Conservation (phyloP, 2,888 invertebrate species). For the Ligdia adustata region DNA sequence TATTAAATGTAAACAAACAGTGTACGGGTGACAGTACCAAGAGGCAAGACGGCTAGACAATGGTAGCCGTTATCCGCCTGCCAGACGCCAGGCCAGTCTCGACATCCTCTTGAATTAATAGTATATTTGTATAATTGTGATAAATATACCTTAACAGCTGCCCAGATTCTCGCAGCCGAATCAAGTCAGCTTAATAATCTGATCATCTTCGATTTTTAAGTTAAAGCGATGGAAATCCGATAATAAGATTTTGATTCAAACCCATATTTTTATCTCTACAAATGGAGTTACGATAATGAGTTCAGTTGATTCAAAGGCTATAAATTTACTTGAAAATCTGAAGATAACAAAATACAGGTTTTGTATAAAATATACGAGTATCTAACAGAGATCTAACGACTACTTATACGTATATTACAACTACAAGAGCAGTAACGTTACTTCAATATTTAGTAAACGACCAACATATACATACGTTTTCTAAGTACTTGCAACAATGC, state of each 20-base stretch:
- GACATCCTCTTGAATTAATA: constrained; percentile 23
- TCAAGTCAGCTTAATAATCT: constrained; percentile 8
- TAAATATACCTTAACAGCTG: too few species aligned
- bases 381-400: background rate
- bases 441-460: background rate
- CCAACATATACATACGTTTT: too few species aligned
- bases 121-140: too few species aligned
- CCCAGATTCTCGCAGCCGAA: constrained; percentile 6
- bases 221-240: constrained; percentile 15
- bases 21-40: background rate
- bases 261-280: constrained; percentile 9
- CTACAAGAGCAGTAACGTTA: too few species aligned
- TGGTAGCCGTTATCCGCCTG: constrained; percentile 16
- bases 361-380: too few species aligned
- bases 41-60: constrained; percentile 27
- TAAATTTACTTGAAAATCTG: too few species aligned
- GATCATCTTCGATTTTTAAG: constrained; percentile 14
- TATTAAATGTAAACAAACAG: constrained; percentile 7
- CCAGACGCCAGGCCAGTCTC: constrained; percentile 26
- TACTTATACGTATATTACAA: background rate
- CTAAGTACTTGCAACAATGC: constrained; percentile 30
- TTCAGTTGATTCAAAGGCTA: too few species aligned
- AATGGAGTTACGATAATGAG: constrained; percentile 7
- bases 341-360: background rate
- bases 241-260: constrained; percentile 14